phyloP scores from a whole-genome alignment of 2,888 invertebrate species.

The Ophonus ardosiacus region DNA sequence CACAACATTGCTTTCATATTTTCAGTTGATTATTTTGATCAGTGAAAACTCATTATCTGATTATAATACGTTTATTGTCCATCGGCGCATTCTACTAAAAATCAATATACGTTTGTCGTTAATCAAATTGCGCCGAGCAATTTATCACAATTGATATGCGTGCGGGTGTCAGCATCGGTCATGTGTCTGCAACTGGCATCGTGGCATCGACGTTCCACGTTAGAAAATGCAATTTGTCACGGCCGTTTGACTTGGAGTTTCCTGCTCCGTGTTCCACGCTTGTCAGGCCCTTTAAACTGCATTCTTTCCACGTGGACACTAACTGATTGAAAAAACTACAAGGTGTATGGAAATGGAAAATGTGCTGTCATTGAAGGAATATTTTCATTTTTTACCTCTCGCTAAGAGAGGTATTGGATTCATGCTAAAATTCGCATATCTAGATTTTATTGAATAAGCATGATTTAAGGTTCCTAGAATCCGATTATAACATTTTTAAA shows the following conservation, averaged over 20 bases:
- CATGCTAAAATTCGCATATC: too few relatives aligned
- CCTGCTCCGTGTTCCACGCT: not conserved
- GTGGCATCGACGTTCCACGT: not conserved
- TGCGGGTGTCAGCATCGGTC: conserved; percentile 49
- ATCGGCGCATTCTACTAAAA: conserved; percentile 52
- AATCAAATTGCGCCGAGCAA: conserved; percentile 56
- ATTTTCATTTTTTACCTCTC: too few relatives aligned
- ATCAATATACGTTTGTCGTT: conserved; percentile 57
- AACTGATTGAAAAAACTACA: not conserved
- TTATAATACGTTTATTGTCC: conserved; percentile 49
- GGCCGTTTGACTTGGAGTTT: conserved; percentile 14
- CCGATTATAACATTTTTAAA: too few relatives aligned
- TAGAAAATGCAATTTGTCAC: conserved; percentile 60
- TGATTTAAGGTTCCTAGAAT: too few relatives aligned
- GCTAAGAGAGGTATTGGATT: too few relatives aligned
- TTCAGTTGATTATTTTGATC: conserved; percentile 45
- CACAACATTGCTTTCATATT: conserved; percentile 30
- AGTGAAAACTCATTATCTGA: conserved; percentile 49
- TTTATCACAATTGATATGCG: conserved; percentile 61
- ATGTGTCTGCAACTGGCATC: conserved; percentile 25
- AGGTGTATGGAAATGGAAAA: too few relatives aligned
- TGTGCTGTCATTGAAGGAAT: too few relatives aligned
- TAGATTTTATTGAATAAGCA: too few relatives aligned
- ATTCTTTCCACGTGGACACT: not conserved
- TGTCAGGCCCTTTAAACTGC: not conserved